Base-by-base conservation (phyloP, 1,140 invertebrate genomes). In the Solenopsis fugax region DNA sequence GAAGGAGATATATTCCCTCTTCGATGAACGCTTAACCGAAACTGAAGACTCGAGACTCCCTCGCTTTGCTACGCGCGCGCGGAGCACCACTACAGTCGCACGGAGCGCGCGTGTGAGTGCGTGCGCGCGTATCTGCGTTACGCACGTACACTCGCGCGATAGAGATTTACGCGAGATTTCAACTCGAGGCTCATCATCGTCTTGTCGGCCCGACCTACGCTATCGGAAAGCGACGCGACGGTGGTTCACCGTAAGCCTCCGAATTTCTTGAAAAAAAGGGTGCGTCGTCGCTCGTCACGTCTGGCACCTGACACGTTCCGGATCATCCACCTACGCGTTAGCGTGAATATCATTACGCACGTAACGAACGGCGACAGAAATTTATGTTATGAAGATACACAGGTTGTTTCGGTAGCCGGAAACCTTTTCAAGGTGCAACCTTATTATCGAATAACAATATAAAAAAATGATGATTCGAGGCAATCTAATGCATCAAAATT, bases 41-140 rank as follows among this genome's bases (percentile, higher is more conserved):
- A 90, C 81, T 85, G 73, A 84, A 81, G 89, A 90, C 72, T 87
- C 87, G 88, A 89, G 88, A 91, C 92, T 91, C 90, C 87, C 93
- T 89, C 91, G 89, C 85, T 93, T 81, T 80, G 72, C 80, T 86
- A 60, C 84, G 56, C 65, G 86, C 85, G 72, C 85, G 34, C 52
- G n/a, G 21, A 71, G 21, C 62, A 67, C n/a, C 62, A 37, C 52
- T n/a, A 41, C 24, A 16, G 21, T 41, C 87, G 72, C 78, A 87
- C 65, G 71, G 16, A 56, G 21, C 50, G 41, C 45, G 41, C 52
- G 58, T 58, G 34, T 80, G 81, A 58, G 75, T 65, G 81, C 75
- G 29, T 29, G 29, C 29, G 29, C 2, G 50, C 52, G 52, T 54
- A 0, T 3, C 7, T 3, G 2, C 21, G 21, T 52, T 54, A 56